Evolutionary conservation across 2,888 invertebrate species (phyloP).

Genomic region (Agonopterix subpropinquella): DNA sequence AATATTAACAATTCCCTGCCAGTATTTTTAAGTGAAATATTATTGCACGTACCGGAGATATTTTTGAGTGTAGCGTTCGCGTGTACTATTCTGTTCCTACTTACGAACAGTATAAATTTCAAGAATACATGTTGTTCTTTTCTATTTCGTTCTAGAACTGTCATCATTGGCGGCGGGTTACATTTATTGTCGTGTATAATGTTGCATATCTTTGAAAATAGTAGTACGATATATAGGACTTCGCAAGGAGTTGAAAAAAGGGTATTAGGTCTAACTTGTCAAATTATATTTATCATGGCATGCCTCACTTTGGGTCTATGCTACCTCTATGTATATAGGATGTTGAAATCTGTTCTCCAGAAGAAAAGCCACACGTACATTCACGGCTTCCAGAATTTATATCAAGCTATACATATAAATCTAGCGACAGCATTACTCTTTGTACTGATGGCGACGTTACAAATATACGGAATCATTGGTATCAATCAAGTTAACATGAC

Average conservation of each 20-base stretch:
- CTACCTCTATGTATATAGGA: slow-evolving; percentile 89
- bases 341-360: slow-evolving; percentile 82
- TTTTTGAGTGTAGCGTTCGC: slow-evolving; percentile 93
- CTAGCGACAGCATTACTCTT: slow-evolving; percentile 91
- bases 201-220: slow-evolving; percentile 85
- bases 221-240: slow-evolving; percentile 63
- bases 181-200: slow-evolving; percentile 88
- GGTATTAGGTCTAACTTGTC: slow-evolving; percentile 85
- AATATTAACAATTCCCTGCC: slow-evolving; percentile 90
- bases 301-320: slow-evolving; percentile 89
- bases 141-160: slow-evolving; percentile 85
- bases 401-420: slow-evolving; percentile 92
- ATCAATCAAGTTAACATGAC: slow-evolving; percentile 74
- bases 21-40: slow-evolving; percentile 84
- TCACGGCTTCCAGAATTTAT: slow-evolving; percentile 86
- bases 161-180: slow-evolving; percentile 85
- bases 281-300: slow-evolving; percentile 90
- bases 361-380: slow-evolving; percentile 87
- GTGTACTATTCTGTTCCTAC: slow-evolving; percentile 88
- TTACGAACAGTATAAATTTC: slow-evolving; percentile 86
- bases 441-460: slow-evolving; percentile 87
- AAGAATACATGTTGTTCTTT: slow-evolving; percentile 81
- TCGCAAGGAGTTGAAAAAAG: slow-evolving; percentile 68
- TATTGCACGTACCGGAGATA: slow-evolving; percentile 90
- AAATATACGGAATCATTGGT: slow-evolving; percentile 83